Evolutionary conservation across 2,113 vertebrate genomes (phyloP).

Genomic region (Hucho hucho): DNA sequence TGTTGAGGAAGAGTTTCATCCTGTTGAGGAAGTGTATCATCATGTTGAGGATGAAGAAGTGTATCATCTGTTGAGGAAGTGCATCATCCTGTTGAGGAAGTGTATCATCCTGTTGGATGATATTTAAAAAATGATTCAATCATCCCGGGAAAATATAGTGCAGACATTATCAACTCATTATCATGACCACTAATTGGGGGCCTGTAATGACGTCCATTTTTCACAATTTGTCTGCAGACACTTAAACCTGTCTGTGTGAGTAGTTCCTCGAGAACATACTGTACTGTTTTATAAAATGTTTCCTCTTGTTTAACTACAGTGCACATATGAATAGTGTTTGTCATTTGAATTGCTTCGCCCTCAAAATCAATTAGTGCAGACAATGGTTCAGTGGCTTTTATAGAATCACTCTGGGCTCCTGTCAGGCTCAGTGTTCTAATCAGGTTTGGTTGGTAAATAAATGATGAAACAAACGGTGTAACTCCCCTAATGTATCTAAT

Average conservation of each 20-base stretch:
- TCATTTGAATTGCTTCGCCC: neutral
- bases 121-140: too few relatives aligned
- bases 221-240: neutral
- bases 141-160: neutral
- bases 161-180: neutral
- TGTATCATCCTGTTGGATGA: too few relatives aligned
- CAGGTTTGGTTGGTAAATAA: neutral
- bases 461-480: neutral
- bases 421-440: neutral
- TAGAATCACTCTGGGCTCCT: too few relatives aligned
- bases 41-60: too few relatives aligned
- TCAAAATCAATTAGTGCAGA: constrained; percentile 10
- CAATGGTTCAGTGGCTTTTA: neutral
- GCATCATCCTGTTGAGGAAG: too few relatives aligned
- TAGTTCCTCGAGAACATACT: neutral
- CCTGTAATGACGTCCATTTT: neutral
- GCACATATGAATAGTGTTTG: neutral
- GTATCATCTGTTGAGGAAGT: too few relatives aligned
- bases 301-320: neutral
- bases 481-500: too few relatives aligned
- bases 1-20: too few relatives aligned
- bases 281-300: neutral
- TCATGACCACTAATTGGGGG: neutral
- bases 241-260: neutral
- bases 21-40: too few relatives aligned